Conservation (phyloP, 2,113 vertebrate species). For the Microtus oregoni region DNA sequence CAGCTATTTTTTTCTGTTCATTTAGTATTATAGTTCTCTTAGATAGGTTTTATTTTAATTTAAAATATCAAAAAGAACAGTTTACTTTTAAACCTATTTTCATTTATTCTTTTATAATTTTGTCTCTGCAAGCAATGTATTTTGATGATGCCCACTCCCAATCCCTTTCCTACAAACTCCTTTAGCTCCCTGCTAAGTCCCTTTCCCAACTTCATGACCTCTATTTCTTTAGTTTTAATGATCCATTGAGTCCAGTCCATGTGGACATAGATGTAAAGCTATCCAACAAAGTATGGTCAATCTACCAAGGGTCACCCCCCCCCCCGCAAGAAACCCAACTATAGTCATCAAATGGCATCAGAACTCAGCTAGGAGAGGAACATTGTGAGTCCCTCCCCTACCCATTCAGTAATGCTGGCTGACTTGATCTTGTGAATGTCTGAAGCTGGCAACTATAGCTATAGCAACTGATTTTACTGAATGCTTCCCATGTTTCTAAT, state of each 20-base stretch:
- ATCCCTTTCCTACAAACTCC: background rate
- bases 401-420: background rate
- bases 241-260: background rate
- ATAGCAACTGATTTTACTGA: background rate
- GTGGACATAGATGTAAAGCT: background rate
- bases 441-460: background rate
- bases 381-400: no score
- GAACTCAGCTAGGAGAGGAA: background rate
- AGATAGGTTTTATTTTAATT: constrained; percentile 50
- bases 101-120: background rate
- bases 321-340: no score
- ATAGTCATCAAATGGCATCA: background rate
- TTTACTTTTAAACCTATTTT: background rate
- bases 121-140: background rate
- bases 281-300: no score
- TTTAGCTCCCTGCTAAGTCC: background rate
- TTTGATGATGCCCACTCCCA: background rate
- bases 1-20: background rate
- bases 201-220: background rate
- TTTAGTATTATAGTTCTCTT: constrained; percentile 14
- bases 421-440: background rate
- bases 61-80: background rate
- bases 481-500: background rate
- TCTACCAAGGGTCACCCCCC: background rate
- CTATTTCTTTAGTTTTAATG: background rate